A percentile compares a stretch with the other conserved stretches of the same genome.
These are phyloP conservation scores for Pseudochaenichthys georgianus DNA, from an alignment of 2,797 vertebrate species.

Conservation along the genomic window DNA sequence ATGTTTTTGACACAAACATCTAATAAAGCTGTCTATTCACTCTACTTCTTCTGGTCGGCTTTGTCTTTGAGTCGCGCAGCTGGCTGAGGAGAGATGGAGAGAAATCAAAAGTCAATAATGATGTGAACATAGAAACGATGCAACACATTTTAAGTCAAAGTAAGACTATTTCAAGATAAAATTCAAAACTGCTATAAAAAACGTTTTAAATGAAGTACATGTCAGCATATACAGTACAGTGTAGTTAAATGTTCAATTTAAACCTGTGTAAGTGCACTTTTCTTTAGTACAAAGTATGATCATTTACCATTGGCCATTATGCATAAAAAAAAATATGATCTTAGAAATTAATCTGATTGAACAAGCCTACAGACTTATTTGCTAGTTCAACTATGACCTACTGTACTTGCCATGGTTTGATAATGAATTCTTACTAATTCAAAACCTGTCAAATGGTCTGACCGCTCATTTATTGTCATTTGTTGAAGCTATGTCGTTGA, in stretches of 20 bases:
- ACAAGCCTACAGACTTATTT: background rate
- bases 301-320: background rate
- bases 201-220: background rate
- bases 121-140: background rate
- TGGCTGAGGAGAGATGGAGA: slow-evolving; percentile 44
- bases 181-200: background rate
- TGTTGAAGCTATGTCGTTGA: background rate
- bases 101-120: slow-evolving; percentile 21
- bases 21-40: slow-evolving; percentile 56
- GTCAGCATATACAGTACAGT: background rate
- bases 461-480: background rate
- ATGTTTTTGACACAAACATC: slow-evolving; percentile 42
- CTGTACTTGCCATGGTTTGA: background rate
- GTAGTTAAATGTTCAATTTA: no score
- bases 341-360: background rate
- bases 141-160: background rate
- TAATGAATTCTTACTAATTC: background rate
- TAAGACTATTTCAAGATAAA: background rate
- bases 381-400: background rate
- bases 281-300: background rate
- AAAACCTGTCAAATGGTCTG: background rate
- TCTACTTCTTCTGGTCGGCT: slow-evolving; percentile 21
- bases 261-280: no score
- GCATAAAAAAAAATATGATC: background rate
- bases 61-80: slow-evolving; percentile 21